These are phyloP conservation scores for human (Homo sapiens) DNA, from an alignment of 2,113 vertebrate genomes.

Conservation along the genomic window GRCh38 chr6:159495501-159496000, in stretches of 20 bases:
- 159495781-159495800: not conserved
- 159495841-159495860: not conserved
- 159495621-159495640: too few species aligned
- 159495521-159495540: not conserved
- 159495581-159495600: too few species aligned
- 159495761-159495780: not conserved
- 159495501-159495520: not conserved
- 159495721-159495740: not conserved
- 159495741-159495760: not conserved
- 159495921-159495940: not conserved
- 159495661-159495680: too few species aligned
- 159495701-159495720: too few species aligned
- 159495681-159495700: too few species aligned
- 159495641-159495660: too few species aligned
- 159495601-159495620: too few species aligned
- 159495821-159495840: not conserved
- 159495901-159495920: not conserved
- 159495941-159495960: not conserved
- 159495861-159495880: not conserved
- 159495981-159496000: not conserved
- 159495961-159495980: not conserved
- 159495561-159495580: too few species aligned
- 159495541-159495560: not conserved
- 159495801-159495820: not conserved
- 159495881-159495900: not conserved